Conservation (phyloP, 2,113 vertebrate species). For the Caranx melampygus region DNA sequence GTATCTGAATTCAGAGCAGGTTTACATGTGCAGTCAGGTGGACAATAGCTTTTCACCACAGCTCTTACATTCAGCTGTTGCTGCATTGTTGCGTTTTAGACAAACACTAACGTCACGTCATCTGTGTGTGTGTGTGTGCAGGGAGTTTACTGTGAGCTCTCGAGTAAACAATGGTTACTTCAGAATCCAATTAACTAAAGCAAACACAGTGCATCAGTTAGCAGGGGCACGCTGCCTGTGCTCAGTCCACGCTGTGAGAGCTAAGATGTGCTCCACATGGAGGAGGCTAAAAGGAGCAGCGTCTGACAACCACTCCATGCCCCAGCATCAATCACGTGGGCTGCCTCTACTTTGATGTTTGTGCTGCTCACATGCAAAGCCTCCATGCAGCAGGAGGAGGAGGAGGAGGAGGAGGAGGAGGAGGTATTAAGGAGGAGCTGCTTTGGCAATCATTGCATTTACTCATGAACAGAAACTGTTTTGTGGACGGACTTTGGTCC, state of each 20-base stretch:
- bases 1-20: too few species aligned
- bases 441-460: slow-evolving; percentile 60
- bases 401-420: not conserved
- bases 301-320: slow-evolving; percentile 39
- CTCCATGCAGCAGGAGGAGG: slow-evolving; percentile 8
- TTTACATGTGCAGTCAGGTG: not conserved
- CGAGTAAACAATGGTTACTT: slow-evolving; percentile 71
- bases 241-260: slow-evolving; percentile 37
- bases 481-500: slow-evolving; percentile 9
- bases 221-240: slow-evolving; percentile 48
- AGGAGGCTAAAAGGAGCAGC: slow-evolving; percentile 56
- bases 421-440: slow-evolving; percentile 45
- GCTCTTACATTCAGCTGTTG: too few species aligned
- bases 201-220: slow-evolving; percentile 67
- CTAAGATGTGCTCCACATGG: slow-evolving; percentile 39
- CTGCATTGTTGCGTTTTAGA: not conserved
- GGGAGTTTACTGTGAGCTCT: slow-evolving; percentile 55
- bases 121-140: not conserved
- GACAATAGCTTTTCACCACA: too few species aligned
- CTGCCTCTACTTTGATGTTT: slow-evolving; percentile 58
- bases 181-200: slow-evolving; percentile 75
- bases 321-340: slow-evolving; percentile 43
- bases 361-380: slow-evolving; percentile 34
- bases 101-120: too few species aligned
- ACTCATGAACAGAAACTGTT: slow-evolving; percentile 39